Evolutionary conservation across 1,140 invertebrate genomes (phyloP).

Genomic region (Chlorops oryzae): DNA sequence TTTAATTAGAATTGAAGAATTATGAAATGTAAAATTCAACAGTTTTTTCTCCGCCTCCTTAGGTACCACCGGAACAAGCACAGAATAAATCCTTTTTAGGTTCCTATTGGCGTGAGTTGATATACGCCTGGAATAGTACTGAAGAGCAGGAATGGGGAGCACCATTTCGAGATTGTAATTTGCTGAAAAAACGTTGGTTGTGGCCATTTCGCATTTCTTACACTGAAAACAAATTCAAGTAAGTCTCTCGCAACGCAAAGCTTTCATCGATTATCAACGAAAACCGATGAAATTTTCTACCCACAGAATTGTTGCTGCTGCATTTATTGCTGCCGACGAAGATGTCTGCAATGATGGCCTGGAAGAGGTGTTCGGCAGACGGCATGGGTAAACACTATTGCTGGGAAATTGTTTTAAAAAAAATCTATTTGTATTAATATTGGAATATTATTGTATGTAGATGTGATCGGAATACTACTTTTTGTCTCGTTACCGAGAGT

Average conservation of each 20-base stretch:
- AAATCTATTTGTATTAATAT: too few relatives aligned
- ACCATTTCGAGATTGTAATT: slow-evolving; percentile 46
- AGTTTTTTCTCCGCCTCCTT: slow-evolving; percentile 1
- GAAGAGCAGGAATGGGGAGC: slow-evolving; percentile 45
- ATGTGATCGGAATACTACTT: slow-evolving; percentile 47
- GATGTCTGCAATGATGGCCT: slow-evolving; percentile 47
- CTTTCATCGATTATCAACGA: too few relatives aligned
- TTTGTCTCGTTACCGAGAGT: slow-evolving; percentile 40
- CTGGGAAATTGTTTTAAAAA: too few relatives aligned
- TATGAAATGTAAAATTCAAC: background rate
- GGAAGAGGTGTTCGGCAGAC: slow-evolving; percentile 44
- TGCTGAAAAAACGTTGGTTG: slow-evolving; percentile 41
- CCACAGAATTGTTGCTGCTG: slow-evolving; percentile 42
- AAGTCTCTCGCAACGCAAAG: slow-evolving; percentile 6
- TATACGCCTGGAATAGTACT: slow-evolving; percentile 45
- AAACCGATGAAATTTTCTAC: background rate
- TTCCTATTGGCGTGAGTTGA: slow-evolving; percentile 45
- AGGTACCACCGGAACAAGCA: slow-evolving; percentile 45
- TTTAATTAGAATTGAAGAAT: background rate
- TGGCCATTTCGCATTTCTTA: slow-evolving; percentile 47
- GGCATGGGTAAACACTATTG: slow-evolving; percentile 40
- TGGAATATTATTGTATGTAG: slow-evolving; percentile 16
- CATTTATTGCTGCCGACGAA: slow-evolving; percentile 46
- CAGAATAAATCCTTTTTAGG: slow-evolving; percentile 43
- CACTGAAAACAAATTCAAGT: slow-evolving; percentile 43